Conservation (phyloP, 2,888 invertebrate genomes). For the Cataglyphis cursor region DNA sequence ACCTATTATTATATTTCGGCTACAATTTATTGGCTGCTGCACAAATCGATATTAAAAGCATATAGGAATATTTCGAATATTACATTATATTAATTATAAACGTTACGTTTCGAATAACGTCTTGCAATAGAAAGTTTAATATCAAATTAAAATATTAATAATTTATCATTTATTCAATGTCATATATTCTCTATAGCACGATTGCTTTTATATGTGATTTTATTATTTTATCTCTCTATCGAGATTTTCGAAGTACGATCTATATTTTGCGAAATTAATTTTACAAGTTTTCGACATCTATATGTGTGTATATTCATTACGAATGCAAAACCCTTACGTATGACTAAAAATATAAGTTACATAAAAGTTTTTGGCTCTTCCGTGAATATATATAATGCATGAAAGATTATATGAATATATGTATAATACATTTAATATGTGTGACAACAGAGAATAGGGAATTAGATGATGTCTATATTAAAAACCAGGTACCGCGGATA, state of each 20-base stretch:
- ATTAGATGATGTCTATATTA: constrained; percentile 39
- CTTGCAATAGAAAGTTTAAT: neutral
- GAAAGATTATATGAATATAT: constrained; percentile 28
- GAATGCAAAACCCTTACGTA: neutral
- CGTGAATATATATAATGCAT: neutral
- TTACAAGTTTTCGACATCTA: neutral
- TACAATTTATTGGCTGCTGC: neutral
- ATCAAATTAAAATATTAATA: constrained; percentile 1
- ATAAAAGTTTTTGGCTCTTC: neutral
- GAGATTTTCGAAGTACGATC: constrained; percentile 6
- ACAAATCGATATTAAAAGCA: neutral
- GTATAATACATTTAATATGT: constrained; percentile 12
- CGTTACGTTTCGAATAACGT: neutral
- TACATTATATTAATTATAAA: neutral
- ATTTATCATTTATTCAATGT: constrained; percentile 2
- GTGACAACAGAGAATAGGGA: constrained; percentile 17
- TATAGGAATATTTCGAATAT: neutral
- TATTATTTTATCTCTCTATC: constrained; percentile 7
- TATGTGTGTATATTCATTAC: neutral
- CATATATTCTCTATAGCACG: neutral
- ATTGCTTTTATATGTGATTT: neutral
- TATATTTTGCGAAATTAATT: constrained; percentile 29
- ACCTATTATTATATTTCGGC: neutral
- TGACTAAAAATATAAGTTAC: constrained; percentile 1
- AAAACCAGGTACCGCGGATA: constrained; percentile 1